Conservation (phyloP, 2,113 vertebrate species). For the Anhinga rufa region DNA sequence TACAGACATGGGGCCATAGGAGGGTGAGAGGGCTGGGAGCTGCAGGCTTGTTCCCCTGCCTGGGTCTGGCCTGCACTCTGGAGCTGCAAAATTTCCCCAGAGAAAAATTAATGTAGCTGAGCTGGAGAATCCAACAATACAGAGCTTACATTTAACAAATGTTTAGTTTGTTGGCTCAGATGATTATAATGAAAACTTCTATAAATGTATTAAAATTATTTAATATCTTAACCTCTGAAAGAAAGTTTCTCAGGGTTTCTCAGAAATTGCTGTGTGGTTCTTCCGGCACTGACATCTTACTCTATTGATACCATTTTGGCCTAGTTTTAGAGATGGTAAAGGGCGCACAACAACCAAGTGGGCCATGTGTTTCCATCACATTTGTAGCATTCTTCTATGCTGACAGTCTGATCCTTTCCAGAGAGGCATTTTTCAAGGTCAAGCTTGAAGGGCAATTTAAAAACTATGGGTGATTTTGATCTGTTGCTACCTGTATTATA, state of each 20-base stretch:
- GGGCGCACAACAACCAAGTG: neutral
- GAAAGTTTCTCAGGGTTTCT: neutral
- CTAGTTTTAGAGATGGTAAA: neutral
- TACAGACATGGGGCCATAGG: neutral
- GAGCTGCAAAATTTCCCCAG: neutral
- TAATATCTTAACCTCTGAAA: neutral
- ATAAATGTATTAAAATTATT: neutral
- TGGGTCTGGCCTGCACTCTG: neutral
- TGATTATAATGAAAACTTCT: neutral
- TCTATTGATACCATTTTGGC: neutral
- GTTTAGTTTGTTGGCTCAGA: neutral
- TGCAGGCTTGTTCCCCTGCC: neutral
- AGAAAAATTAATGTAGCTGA: neutral
- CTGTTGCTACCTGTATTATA: neutral
- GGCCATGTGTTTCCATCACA: neutral
- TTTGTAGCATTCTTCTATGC: neutral
- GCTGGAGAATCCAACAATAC: neutral
- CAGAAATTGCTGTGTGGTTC: neutral
- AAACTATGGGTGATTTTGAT: neutral
- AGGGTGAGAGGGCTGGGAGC: neutral
- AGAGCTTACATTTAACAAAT: neutral
- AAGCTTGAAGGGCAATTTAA: neutral
- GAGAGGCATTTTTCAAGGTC: neutral
- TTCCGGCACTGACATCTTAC: neutral
- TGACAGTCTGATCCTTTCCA: neutral